These are phyloP conservation scores for Orchesella flavescens DNA, from an alignment of 2,888 invertebrate genomes.

Conservation along the genomic window DNA sequence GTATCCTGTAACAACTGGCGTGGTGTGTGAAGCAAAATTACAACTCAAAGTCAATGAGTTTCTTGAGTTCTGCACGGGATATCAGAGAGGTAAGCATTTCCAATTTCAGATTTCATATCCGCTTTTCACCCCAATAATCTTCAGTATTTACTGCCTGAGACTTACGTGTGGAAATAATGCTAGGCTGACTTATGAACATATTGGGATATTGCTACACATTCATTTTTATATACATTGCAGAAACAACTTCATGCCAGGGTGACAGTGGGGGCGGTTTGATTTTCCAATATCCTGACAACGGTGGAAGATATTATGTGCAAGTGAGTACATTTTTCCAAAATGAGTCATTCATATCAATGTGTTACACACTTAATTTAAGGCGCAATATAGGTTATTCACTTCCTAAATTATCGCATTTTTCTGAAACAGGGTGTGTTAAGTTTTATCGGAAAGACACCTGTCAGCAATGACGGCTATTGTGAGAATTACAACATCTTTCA, in stretches of 20 bases:
- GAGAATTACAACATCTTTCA: conserved; percentile 64
- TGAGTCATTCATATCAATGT: not conserved
- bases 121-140: too few species aligned
- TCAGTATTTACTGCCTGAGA: too few species aligned
- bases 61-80: conserved; percentile 66
- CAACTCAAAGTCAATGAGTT: conserved; percentile 63
- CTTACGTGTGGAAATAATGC: too few species aligned
- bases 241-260: conserved; percentile 55
- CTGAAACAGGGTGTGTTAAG: conserved; percentile 53
- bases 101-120: too few species aligned
- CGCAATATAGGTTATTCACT: too few species aligned
- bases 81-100: conserved; percentile 54
- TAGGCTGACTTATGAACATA: too few species aligned
- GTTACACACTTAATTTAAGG: too few species aligned
- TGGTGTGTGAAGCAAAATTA: conserved; percentile 58
- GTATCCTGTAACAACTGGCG: conserved; percentile 54
- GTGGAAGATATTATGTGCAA: conserved; percentile 56
- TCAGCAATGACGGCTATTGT: conserved; percentile 53
- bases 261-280: conserved; percentile 48
- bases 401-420: too few species aligned
- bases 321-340: conserved; percentile 18
- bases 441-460: conserved; percentile 56
- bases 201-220: not conserved
- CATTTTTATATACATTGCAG: conserved; percentile 32
- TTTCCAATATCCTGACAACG: conserved; percentile 43